A percentile compares a stretch with the other conserved stretches of the same genome.
phyloP scores from a whole-genome alignment of 1,140 invertebrate genomes.

The Drosophila pachea region DNA sequence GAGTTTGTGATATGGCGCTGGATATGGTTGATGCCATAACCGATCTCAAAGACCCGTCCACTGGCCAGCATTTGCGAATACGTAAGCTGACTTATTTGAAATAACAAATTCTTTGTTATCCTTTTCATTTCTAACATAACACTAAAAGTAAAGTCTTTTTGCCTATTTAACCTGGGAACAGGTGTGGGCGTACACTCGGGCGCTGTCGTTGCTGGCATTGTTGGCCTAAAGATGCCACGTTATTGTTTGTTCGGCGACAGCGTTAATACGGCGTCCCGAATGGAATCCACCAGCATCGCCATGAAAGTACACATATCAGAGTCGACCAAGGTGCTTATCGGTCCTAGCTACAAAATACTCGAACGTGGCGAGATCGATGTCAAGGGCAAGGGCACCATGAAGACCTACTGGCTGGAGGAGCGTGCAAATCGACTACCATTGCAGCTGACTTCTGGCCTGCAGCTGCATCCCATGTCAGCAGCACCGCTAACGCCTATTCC shows the following conservation, averaged over 20 bases:
- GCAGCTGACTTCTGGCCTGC: conserved; percentile 69
- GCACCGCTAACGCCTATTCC: conserved; percentile 48
- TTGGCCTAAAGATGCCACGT: conserved; percentile 96
- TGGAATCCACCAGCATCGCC: conserved; percentile 94
- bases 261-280: conserved; percentile 93
- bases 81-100: conserved; percentile 76
- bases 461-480: conserved; percentile 54
- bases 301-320: conserved; percentile 98
- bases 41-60: conserved; percentile 93
- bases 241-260: conserved; percentile 91
- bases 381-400: conserved; percentile 94
- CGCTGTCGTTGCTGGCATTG: conserved; percentile 95
- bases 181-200: conserved; percentile 92
- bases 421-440: conserved; percentile 82
- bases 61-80: conserved; percentile 92
- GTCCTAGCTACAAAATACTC: conserved; percentile 86
- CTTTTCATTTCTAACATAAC: no score
- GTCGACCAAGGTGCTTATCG: conserved; percentile 88
- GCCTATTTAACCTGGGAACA: not conserved
- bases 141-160: no score
- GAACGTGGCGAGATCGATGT: conserved; percentile 91
- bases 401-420: conserved; percentile 93
- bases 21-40: conserved; percentile 97
- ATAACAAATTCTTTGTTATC: not conserved
- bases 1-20: conserved; percentile 96